phyloP scores from a whole-genome alignment of 2,797 vertebrate genomes.

The Mionectes olivaceus region DNA sequence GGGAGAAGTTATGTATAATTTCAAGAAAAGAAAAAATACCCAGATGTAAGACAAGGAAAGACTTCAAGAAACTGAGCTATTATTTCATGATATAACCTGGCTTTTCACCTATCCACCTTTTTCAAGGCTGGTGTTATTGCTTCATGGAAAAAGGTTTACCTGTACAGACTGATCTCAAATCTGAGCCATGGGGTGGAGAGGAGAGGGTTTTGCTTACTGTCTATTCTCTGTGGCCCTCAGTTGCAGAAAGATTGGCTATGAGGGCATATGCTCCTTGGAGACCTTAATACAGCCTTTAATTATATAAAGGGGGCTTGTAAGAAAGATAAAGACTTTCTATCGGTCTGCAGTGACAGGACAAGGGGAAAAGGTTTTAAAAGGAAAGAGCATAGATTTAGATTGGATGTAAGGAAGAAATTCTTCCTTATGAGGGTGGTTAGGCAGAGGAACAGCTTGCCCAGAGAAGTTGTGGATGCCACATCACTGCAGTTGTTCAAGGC shows the following conservation, averaged over 20 bases:
- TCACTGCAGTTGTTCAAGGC: neutral
- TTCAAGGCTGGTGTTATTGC: neutral
- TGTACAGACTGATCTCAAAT: neutral
- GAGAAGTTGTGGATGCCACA: rapidly evolving
- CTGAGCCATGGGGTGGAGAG: neutral
- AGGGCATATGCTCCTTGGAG: neutral
- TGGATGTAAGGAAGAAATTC: neutral
- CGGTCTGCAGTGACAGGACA: neutral
- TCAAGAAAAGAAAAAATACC: neutral
- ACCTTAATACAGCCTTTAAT: neutral
- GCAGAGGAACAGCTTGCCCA: neutral
- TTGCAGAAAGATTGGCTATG: neutral
- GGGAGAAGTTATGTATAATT: neutral
- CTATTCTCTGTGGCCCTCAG: neutral
- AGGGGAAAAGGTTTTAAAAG: neutral
- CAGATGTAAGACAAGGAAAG: neutral
- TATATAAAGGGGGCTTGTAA: neutral
- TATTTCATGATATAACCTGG: neutral
- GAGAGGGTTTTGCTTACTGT: neutral
- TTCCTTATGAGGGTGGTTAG: neutral
- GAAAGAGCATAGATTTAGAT: neutral
- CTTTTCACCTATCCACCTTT: neutral
- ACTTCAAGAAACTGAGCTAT: neutral
- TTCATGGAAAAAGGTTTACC: neutral
- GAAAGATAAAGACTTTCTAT: neutral